phyloP scores from a whole-genome alignment of 2,888 invertebrate genomes.

The Sinelater perroti region DNA sequence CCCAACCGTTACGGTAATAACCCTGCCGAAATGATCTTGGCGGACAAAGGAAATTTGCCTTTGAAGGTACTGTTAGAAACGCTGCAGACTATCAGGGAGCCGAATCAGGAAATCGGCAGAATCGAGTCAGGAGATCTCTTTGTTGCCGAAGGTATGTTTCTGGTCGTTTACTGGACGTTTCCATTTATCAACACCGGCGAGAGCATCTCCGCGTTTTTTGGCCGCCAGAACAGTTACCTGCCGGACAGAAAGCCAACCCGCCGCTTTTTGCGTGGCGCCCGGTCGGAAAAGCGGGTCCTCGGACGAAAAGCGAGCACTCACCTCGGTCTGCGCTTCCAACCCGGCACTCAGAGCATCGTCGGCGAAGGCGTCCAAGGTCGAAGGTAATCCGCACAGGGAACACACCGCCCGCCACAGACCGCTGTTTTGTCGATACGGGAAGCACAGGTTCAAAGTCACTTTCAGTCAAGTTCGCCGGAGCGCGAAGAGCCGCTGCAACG shows the following conservation, averaged over 20 bases:
- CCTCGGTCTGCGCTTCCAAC: slow-evolving; percentile 20
- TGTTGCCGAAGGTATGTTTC: too few relatives aligned
- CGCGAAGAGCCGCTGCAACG: slow-evolving; percentile 25
- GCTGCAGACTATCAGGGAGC: too few relatives aligned
- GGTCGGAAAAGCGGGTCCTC: too few relatives aligned
- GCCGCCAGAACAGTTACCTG: slow-evolving; percentile 5
- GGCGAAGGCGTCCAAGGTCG: not conserved
- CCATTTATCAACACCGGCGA: too few relatives aligned
- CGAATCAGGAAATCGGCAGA: too few relatives aligned
- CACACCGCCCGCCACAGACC: not conserved
- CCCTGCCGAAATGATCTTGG: too few relatives aligned
- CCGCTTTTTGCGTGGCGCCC: slow-evolving; percentile 1
- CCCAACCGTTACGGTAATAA: too few relatives aligned
- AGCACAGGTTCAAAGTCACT: slow-evolving; percentile 30
- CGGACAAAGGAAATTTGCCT: too few relatives aligned
- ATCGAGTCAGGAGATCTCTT: too few relatives aligned
- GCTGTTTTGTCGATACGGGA: slow-evolving; percentile 21
- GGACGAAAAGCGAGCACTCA: slow-evolving; percentile 26
- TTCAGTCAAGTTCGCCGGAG: slow-evolving; percentile 23
- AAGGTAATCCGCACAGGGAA: not conserved
- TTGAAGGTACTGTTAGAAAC: too few relatives aligned
- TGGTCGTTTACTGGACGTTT: too few relatives aligned
- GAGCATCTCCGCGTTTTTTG: slow-evolving; percentile 9
- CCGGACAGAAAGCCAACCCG: not conserved
- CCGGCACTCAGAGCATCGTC: slow-evolving; percentile 21